These are phyloP conservation scores for Helicolenus hilgendorfi DNA, from an alignment of 2,797 vertebrate species.

Conservation along the genomic window DNA sequence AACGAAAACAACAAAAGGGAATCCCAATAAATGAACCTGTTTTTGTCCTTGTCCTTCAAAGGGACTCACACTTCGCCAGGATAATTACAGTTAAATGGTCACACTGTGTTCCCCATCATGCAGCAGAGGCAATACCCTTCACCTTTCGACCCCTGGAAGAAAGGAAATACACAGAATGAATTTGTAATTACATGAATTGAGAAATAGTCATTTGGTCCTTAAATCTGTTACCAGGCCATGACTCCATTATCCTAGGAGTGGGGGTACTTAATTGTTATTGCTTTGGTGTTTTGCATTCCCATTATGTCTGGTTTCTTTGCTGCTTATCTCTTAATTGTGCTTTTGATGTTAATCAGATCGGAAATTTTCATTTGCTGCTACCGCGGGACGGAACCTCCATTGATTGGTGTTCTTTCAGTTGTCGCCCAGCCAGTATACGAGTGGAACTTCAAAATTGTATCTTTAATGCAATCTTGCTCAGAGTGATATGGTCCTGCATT, in stretches of 20 bases:
- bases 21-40: neutral
- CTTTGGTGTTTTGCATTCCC: constrained; percentile 78
- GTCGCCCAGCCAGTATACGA: neutral
- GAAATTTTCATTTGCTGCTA: constrained; percentile 77
- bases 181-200: constrained; percentile 73
- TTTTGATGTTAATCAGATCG: constrained; percentile 83
- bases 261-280: constrained; percentile 79
- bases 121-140: constrained; percentile 35
- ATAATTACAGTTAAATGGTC: constrained; percentile 23
- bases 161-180: constrained; percentile 42
- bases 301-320: constrained; percentile 81
- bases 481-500: constrained; percentile 59
- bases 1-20: neutral
- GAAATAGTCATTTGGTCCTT: constrained; percentile 69
- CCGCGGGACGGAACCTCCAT: constrained; percentile 53
- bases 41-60: constrained; percentile 12
- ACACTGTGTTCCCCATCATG: neutral
- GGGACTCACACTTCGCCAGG: neutral
- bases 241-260: constrained; percentile 71
- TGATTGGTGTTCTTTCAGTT: constrained; percentile 63
- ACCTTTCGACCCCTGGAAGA: constrained; percentile 42
- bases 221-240: constrained; percentile 70
- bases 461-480: constrained; percentile 40
- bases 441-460: constrained; percentile 56
- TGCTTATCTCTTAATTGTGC: constrained; percentile 85